These are phyloP conservation scores for Noctua janthe DNA, from an alignment of 2,888 invertebrate genomes.

Conservation along the genomic window DNA sequence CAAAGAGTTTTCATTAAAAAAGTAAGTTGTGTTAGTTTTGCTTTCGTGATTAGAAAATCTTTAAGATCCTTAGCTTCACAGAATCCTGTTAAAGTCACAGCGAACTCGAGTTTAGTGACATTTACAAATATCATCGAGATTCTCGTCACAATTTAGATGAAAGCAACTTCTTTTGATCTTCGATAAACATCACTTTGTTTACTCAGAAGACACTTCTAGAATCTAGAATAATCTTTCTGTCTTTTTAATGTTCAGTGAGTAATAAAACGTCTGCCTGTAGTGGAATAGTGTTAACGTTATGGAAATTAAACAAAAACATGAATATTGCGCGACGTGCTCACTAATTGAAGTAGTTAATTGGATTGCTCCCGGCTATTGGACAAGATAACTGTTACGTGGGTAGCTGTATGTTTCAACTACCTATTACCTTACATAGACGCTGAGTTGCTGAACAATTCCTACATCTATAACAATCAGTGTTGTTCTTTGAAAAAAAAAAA, in stretches of 20 bases:
- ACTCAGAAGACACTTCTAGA: constrained; percentile 3
- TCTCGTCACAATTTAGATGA: constrained; percentile 22
- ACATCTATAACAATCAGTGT: background rate
- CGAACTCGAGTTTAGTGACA: constrained; percentile 17
- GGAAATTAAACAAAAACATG: constrained; percentile 39
- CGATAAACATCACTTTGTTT: constrained; percentile 13
- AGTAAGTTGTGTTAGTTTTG: constrained; percentile 29
- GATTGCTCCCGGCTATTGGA: constrained; percentile 22
- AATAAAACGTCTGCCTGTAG: background rate
- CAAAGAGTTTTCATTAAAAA: constrained; percentile 24
- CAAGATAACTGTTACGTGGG: background rate
- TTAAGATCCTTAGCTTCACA: background rate
- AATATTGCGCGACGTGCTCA: background rate
- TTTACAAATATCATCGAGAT: constrained; percentile 36
- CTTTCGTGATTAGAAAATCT: constrained; percentile 24
- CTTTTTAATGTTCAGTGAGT: constrained; percentile 3
- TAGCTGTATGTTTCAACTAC: background rate
- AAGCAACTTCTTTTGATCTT: constrained; percentile 10
- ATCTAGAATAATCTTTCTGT: background rate
- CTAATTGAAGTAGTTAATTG: constrained; percentile 35
- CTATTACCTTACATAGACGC: background rate
- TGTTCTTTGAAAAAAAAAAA: background rate
- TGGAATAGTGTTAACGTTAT: constrained; percentile 3
- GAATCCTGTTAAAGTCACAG: constrained; percentile 25
- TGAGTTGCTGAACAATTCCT: background rate